Base-by-base conservation (phyloP, 2,888 invertebrate species). In the Nephrotoma flavescens region DNA sequence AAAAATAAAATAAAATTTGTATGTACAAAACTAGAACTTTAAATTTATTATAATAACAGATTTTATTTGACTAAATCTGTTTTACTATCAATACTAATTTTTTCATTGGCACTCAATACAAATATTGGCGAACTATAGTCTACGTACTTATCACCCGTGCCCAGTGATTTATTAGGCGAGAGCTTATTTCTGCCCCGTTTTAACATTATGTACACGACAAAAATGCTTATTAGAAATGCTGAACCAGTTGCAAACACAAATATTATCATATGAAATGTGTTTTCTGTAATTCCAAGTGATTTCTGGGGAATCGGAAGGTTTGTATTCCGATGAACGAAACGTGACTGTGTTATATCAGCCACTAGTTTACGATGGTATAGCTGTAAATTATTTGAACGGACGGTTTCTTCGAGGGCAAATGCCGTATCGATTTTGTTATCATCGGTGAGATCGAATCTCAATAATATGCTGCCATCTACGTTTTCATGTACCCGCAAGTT, bases 201-300 rank as follows among this genome's bases (percentile, higher is more conserved):
- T 12, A 96, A 91, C 93, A 96, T 94, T 2, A 96, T 93, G 12
- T 96, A 93, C 4, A 96, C 94, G 42, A 95, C 94, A 31, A 96
- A 92, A 31, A 96, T 94, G 90, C 95, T 95, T 90, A 96, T 95
- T 87, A 96, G 93, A 89, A 96, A 96, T 0, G 96, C 96, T 4
- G 96, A 96, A 6, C 95, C 95, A 0, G 96, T 95, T 41, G 95
- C 96, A 86, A 96, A 92, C 15, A 96, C 95, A 89, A 96, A 94
- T 31, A 96, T 92, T 83, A 96, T 95, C 11, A 96, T 94, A 90
- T 96, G 96, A 89, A 96, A 96, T 45, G 91, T 91, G 42, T 90
- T 91, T 86, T 91, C 91, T 0, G 95, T 88, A 1, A 90, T 89
- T 0, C 89, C 89, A n/a, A 89, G 89, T 0, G 88, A 86, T 87